Evolutionary conservation across 2,113 vertebrate genomes (phyloP), one percentile per base, ranked within the genome.

Genomic region (Dipodomys spectabilis): DNA sequence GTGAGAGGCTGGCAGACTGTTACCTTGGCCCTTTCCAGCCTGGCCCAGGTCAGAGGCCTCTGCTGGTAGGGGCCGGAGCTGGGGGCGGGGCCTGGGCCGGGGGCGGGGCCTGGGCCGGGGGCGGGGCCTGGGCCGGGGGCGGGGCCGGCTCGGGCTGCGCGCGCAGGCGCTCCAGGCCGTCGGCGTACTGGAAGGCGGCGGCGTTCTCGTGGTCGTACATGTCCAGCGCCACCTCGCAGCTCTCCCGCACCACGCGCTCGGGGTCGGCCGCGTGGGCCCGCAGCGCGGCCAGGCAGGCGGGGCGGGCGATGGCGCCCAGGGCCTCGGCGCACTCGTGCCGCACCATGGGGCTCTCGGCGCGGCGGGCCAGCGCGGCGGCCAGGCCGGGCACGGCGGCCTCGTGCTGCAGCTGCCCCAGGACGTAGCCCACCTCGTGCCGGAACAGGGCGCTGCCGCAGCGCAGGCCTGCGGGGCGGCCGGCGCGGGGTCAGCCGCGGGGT

Each of bases 271-370:
- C 60, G 7, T 99, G 98, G 1, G 88, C 95, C 1, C 97, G 98
- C 96, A 99, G 97, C 28, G 98, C 96, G 0, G 95, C 91, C 95
- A 99, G 96, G 97, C 99, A 99, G n/a, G 98, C 93, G 1, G 98
- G 98, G 80, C n/a, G 97, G 32, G 99, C 99, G 1, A 99, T 99
- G 95, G 99, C 97, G 9, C 99, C 99, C 81, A 99, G 98, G 0
- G 99, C 99, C 97, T 99, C 99, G 0, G 99, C 99, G 0, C 99
- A 99, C 95, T 99, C 99, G 0, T 99, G 99, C 0, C 99, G 98
- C 85, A 99, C 99, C 99, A 99, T 99, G 97, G 99, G 98, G 97
- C 32, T 99, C 98, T 99, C 99, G 0, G 95, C 1, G 0, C 3
- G 13, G 23, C 81, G 95, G 77, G 97, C 87, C 98, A 99, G 97